Percentiles rank a stretch among this genome's conserved stretches.
These are phyloP conservation scores for human (Homo sapiens) DNA, from an alignment of 2,113 vertebrate species.

Conservation along the genomic window GRCh38 chr18:62629001-62629500, in stretches of 20 bases:
- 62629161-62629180: neutral
- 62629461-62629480: neutral
- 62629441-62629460: neutral
- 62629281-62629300: too few relatives aligned
- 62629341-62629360: neutral
- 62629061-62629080: neutral
- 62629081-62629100: neutral
- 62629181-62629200: neutral
- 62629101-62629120: neutral
- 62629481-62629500: neutral
- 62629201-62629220: neutral
- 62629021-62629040: neutral
- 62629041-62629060: neutral
- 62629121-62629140: neutral
- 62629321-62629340: neutral
- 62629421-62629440: neutral
- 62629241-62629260: neutral
- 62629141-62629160: neutral
- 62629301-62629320: too few relatives aligned
- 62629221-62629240: neutral
- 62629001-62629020: neutral
- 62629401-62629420: neutral
- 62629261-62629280: accelerated
- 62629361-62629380: neutral
- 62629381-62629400: too few relatives aligned